These are phyloP conservation scores for Philaenus spumarius DNA, from an alignment of 1,140 invertebrate species.

Conservation along the genomic window DNA sequence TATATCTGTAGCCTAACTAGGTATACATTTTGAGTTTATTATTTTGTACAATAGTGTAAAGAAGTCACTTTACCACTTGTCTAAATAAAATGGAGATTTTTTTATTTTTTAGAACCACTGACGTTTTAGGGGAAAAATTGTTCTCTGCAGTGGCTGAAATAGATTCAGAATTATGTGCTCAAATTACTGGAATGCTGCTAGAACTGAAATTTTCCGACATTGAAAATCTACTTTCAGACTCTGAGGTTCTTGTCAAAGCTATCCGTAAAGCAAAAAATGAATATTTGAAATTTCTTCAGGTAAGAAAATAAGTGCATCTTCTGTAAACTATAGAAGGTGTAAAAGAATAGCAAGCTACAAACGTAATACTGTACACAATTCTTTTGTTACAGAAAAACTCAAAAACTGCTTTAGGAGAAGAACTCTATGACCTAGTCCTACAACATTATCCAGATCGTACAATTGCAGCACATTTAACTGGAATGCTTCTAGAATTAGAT, in stretches of 20 bases:
- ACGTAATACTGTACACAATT: no score
- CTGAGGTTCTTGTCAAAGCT: slow-evolving; percentile 17
- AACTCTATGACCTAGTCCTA: slow-evolving; percentile 19
- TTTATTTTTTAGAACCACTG: slow-evolving; percentile 14
- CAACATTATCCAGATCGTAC: slow-evolving; percentile 15
- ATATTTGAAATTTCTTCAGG: slow-evolving; percentile 18
- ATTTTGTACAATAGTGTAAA: no score
- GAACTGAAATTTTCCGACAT: slow-evolving; percentile 23
- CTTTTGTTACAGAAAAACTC: slow-evolving; percentile 10
- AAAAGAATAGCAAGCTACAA: no score
- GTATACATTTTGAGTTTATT: no score
- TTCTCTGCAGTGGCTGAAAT: slow-evolving; percentile 16
- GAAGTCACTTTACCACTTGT: no score
- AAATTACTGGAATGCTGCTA: slow-evolving; percentile 29
- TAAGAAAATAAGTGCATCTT: no score
- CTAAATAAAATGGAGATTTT: slow-evolving; percentile 2
- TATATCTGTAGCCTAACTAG: no score
- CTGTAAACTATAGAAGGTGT: no score
- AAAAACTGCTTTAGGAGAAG: slow-evolving; percentile 22
- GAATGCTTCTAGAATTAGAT: slow-evolving; percentile 27
- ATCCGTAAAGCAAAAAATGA: slow-evolving; percentile 25
- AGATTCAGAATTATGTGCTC: slow-evolving; percentile 25
- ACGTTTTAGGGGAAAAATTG: slow-evolving; percentile 21
- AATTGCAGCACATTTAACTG: slow-evolving; percentile 22
- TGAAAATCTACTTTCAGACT: slow-evolving; percentile 17